These are phyloP conservation scores for Conops quadrifasciatus DNA, from an alignment of 2,888 invertebrate genomes.

Conservation along the genomic window DNA sequence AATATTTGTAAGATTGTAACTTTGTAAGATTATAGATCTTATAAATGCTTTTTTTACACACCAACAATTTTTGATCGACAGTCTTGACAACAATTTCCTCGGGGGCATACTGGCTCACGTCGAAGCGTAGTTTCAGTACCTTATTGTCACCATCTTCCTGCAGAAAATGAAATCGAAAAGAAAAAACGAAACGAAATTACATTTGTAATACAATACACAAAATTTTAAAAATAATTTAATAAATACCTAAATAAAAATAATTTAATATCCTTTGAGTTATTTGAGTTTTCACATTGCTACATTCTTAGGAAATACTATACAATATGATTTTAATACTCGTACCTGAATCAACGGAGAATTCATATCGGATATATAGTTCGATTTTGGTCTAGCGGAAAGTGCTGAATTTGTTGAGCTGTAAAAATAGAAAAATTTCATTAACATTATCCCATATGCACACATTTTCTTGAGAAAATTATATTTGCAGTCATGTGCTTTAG, in stretches of 20 bases:
- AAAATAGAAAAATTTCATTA: constrained; percentile 38
- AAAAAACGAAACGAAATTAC: background rate
- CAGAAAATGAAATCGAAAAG: constrained; percentile 57
- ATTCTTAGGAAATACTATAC: too few relatives aligned
- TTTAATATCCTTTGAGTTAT: background rate
- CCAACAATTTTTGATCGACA: constrained; percentile 95
- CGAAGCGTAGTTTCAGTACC: constrained; percentile 93
- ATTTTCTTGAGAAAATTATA: background rate
- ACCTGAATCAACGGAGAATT: constrained; percentile 84
- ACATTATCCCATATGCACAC: too few relatives aligned
- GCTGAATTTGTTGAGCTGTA: constrained; percentile 66
- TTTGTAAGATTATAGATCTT: too few relatives aligned
- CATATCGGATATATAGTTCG: constrained; percentile 79
- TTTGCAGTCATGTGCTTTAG: background rate
- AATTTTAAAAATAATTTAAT: background rate
- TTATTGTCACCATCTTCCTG: constrained; percentile 95
- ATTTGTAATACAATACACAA: background rate
- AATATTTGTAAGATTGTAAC: too few relatives aligned
- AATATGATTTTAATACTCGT: too few relatives aligned
- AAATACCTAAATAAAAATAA: background rate
- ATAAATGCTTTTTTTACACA: too few relatives aligned
- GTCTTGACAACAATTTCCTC: constrained; percentile 99
- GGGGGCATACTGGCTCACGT: constrained; percentile 95
- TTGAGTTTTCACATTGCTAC: background rate
- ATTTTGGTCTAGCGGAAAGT: constrained; percentile 62